Conservation (phyloP, 2,113 vertebrate species). For the Phyllopteryx taeniolatus region DNA sequence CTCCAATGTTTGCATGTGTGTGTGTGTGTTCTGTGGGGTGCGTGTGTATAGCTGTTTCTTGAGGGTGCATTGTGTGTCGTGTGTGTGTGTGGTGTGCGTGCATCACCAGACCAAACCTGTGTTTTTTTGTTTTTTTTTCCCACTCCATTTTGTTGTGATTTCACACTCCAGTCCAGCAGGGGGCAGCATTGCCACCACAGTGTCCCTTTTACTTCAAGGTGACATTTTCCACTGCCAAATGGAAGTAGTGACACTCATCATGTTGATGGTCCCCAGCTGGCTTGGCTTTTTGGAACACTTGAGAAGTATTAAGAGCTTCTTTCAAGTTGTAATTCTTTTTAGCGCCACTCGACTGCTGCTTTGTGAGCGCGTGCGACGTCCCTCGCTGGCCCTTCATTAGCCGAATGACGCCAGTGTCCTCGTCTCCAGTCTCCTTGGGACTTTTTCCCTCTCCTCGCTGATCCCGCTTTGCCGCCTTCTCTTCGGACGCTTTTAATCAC, state of each 20-base stretch:
- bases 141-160: neutral
- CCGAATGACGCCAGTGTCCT: slow-evolving; percentile 33
- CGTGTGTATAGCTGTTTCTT: too few species aligned
- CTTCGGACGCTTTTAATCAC: slow-evolving; percentile 29
- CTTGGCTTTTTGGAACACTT: too few species aligned
- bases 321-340: slow-evolving; percentile 1
- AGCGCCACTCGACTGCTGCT: slow-evolving; percentile 4
- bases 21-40: neutral
- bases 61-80: neutral
- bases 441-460: slow-evolving; percentile 19
- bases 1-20: too few species aligned
- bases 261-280: neutral
- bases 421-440: slow-evolving; percentile 11
- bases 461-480: slow-evolving; percentile 32
- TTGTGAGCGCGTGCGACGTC: neutral
- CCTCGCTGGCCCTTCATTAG: slow-evolving; percentile 15
- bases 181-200: neutral
- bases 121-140: too few species aligned
- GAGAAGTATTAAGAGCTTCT: neutral
- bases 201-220: neutral
- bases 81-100: neutral
- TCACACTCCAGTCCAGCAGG: neutral
- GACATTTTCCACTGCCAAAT: neutral
- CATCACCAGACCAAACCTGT: neutral
- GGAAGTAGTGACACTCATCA: neutral